phyloP scores from a whole-genome alignment of 2,113 vertebrate genomes.

The Charina bottae region DNA sequence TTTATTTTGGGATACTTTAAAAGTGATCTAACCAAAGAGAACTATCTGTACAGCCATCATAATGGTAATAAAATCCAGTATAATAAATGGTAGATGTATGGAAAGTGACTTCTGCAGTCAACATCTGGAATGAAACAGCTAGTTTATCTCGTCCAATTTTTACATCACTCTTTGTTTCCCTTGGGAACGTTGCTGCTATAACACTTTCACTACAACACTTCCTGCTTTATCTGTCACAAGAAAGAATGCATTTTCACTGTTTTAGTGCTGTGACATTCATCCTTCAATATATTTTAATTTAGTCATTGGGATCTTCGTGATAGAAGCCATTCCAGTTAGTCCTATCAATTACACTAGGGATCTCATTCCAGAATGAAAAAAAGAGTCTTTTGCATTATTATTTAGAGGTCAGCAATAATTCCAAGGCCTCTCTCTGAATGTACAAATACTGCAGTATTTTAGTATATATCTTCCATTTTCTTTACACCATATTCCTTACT shows the following conservation, averaged over 20 bases:
- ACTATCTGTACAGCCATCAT: slow-evolving; percentile 52
- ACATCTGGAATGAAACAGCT: slow-evolving; percentile 70
- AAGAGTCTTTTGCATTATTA: slow-evolving; percentile 58
- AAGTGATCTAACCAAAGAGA: slow-evolving; percentile 41
- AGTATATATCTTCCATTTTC: slow-evolving; percentile 50
- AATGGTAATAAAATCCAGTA: slow-evolving; percentile 60
- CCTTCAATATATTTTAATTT: slow-evolving; percentile 75
- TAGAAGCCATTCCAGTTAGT: slow-evolving; percentile 58
- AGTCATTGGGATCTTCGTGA: slow-evolving; percentile 65
- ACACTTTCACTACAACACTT: slow-evolving; percentile 66
- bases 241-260: slow-evolving; percentile 65
- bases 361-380: slow-evolving; percentile 59
- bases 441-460: slow-evolving; percentile 57
- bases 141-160: slow-evolving; percentile 74
- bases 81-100: slow-evolving; percentile 69
- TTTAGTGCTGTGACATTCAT: slow-evolving; percentile 66
- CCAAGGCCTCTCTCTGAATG: slow-evolving; percentile 39
- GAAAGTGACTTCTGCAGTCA: slow-evolving; percentile 68
- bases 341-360: slow-evolving; percentile 59
- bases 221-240: slow-evolving; percentile 63
- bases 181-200: slow-evolving; percentile 62
- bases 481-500: slow-evolving; percentile 1
- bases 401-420: slow-evolving; percentile 64
- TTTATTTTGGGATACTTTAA: slow-evolving; percentile 36
- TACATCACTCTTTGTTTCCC: slow-evolving; percentile 75